Conservation (phyloP, 2,113 vertebrate genomes). For the Megaleporinus macrocephalus region DNA sequence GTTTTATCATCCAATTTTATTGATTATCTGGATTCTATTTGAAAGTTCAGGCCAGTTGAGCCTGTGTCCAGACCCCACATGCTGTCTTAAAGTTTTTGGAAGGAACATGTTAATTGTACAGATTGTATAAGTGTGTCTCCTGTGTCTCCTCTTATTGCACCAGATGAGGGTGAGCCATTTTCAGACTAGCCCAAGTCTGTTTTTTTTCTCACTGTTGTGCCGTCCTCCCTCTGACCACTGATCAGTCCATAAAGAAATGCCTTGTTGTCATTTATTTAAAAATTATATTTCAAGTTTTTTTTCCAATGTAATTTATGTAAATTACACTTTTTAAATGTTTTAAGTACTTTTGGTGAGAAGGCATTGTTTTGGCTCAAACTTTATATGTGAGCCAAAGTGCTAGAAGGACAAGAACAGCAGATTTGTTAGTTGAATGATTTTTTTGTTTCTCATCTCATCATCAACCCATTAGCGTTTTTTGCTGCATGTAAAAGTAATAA, state of each 20-base stretch:
- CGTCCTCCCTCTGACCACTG: not conserved
- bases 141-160: constrained; percentile 66
- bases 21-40: too few species aligned
- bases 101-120: not conserved
- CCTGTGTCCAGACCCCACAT: not conserved
- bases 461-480: too few species aligned
- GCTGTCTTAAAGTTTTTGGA: not conserved
- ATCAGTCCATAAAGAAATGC: not conserved
- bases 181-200: not conserved
- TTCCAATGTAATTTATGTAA: too few species aligned
- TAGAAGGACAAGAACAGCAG: too few species aligned
- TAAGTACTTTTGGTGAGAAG: too few species aligned
- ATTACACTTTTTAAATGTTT: too few species aligned
- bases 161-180: constrained; percentile 80
- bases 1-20: too few species aligned
- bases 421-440: too few species aligned
- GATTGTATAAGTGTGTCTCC: constrained; percentile 53
- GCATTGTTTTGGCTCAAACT: too few species aligned
- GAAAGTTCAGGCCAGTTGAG: too few species aligned
- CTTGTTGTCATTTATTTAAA: not conserved
- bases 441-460: too few species aligned
- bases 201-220: not conserved
- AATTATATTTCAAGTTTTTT: not conserved
- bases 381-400: too few species aligned
- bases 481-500: not conserved